Base-by-base conservation (phyloP, 2,797 vertebrate genomes). In the Rhabdophis nuchalis region DNA sequence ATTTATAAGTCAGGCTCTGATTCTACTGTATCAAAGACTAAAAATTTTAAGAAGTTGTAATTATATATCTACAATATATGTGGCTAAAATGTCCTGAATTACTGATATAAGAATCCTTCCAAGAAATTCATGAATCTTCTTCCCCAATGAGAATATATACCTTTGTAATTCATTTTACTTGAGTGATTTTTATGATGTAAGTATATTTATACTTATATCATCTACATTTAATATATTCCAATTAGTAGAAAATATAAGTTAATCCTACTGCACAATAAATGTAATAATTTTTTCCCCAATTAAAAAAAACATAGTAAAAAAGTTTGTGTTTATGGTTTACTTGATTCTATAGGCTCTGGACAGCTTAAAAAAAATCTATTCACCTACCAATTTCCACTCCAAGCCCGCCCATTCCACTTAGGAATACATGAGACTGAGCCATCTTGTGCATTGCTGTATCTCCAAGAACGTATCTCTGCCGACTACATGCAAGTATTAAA, bases 391-490 rank as follows among this genome's bases (percentile, higher is more conserved):
- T 99, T 96, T 99, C 99, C 90, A 99, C 97, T 94, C 99, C 99
- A 95, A 99, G 97, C 89, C 99, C 98, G 92, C 99, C 98, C 96
- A 99, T 96, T 92, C 99, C 99, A 97, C 99, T 99, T 91, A 99
- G 98, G 96, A 99, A 99, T 52, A 99, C 98, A 0, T 98, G 98
- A 58, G 99, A 99, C 96, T 98, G 98, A 94, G 99, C 99, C 99
- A 99, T 99, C 98, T 99, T 99, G 96, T 99, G 98, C 99, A 99
- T 99, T 58, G 99, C 99, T 12, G 97, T 98, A 97, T 99, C 99
- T 97, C 99, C 99, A 96, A 99, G 98, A 93, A 99, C 99, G 90
- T 99, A 99, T 16, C 99, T 98, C 97, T 99, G 99, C 57, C 99
- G 99, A 96, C 99, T 99, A 93, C 0, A 96, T 20, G 36, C 90